These are phyloP conservation scores for Teleiodes luculella DNA, from an alignment of 2,888 invertebrate species.

Conservation along the genomic window DNA sequence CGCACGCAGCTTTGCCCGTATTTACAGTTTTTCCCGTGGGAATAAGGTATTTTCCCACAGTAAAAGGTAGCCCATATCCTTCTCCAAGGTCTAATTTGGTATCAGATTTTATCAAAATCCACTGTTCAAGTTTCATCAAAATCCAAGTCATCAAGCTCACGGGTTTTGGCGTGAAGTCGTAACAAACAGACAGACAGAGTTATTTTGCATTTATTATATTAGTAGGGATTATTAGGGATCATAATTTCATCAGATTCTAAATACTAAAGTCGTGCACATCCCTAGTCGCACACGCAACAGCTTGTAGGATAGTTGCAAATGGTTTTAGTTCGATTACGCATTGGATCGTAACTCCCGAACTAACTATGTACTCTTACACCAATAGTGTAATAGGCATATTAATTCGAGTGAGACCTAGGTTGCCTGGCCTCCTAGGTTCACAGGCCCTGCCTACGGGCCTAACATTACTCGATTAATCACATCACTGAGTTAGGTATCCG, in stretches of 20 bases:
- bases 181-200: no score
- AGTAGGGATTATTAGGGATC: neutral
- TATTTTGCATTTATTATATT: neutral
- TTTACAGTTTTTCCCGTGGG: no score
- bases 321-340: neutral
- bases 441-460: neutral
- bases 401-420: neutral
- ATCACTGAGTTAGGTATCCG: neutral
- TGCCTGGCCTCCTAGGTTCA: neutral
- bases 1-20: no score
- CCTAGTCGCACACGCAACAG: neutral
- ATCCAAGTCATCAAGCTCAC: no score
- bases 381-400: constrained; percentile 3
- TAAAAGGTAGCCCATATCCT: no score
- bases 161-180: no score
- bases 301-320: neutral
- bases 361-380: constrained; percentile 1
- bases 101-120: no score
- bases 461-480: neutral
- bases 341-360: neutral
- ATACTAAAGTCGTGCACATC: neutral
- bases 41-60: no score
- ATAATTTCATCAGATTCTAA: neutral
- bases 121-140: no score
- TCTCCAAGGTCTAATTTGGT: no score